phyloP scores from a whole-genome alignment of 2,797 vertebrate species.

The Coregonus suidteri region DNA sequence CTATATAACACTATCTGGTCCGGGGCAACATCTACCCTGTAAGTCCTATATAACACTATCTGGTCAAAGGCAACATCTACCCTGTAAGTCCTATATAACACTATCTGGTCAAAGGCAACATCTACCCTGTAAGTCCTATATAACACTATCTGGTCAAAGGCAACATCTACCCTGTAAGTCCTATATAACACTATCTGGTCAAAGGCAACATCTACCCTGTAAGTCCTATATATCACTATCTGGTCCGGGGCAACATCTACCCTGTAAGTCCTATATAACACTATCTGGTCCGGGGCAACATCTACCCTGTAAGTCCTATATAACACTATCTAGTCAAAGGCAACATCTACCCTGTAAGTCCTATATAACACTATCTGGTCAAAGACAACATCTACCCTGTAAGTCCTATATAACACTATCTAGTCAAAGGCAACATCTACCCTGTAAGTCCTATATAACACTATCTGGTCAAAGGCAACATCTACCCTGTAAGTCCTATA shows the following conservation, averaged over 20 bases:
- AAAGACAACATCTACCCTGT: too few species aligned
- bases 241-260: constrained; percentile 95
- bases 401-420: too few species aligned
- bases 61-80: constrained; percentile 93
- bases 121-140: constrained; percentile 87
- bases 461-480: too few species aligned
- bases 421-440: constrained; percentile 69
- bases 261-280: constrained; percentile 80
- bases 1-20: constrained; percentile 82
- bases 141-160: too few species aligned
- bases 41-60: constrained; percentile 75
- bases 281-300: constrained; percentile 72
- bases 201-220: constrained; percentile 86
- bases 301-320: constrained; percentile 87
- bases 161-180: constrained; percentile 61
- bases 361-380: too few species aligned
- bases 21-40: constrained; percentile 97
- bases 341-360: too few species aligned
- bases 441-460: constrained; percentile 77
- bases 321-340: too few species aligned
- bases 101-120: constrained; percentile 73
- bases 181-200: constrained; percentile 68
- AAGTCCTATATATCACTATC: constrained; percentile 77
- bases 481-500: too few species aligned
- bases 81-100: constrained; percentile 80